Percentiles rank a stretch among this genome's conserved stretches.
These are phyloP conservation scores for Chrysolina haemoptera DNA, from an alignment of 2,888 invertebrate species.

Conservation along the genomic window DNA sequence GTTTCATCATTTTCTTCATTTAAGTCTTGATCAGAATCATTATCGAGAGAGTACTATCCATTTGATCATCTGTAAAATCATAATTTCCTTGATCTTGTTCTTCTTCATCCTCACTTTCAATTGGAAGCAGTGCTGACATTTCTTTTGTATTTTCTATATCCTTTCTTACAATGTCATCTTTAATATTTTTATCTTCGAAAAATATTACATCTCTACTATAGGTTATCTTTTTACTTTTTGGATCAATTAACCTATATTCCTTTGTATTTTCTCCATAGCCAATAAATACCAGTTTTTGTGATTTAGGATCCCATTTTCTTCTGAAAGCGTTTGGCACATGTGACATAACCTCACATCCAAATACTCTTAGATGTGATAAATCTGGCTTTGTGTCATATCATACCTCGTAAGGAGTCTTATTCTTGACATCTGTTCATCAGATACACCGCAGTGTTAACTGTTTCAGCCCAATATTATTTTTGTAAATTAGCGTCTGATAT, in stretches of 20 bases:
- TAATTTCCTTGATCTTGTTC: neutral
- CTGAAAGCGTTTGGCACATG: too few species aligned
- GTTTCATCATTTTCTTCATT: neutral
- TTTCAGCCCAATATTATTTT: too few species aligned
- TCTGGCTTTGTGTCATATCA: too few species aligned
- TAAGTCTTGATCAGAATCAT: neutral
- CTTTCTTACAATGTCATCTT: neutral
- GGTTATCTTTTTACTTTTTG: conserved; percentile 6
- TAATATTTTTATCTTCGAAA: neutral
- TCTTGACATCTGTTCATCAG: too few species aligned
- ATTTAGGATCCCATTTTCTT: too few species aligned
- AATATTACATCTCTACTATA: conserved; percentile 11
- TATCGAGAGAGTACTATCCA: neutral
- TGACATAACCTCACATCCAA: too few species aligned
- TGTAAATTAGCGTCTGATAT: too few species aligned
- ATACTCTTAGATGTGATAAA: too few species aligned
- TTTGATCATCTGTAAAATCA: neutral
- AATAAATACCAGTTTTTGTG: conserved; percentile 1
- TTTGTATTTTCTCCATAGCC: neutral
- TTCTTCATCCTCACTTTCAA: neutral
- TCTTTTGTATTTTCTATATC: neutral
- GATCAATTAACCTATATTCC: neutral
- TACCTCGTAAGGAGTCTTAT: too few species aligned
- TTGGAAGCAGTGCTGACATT: neutral
- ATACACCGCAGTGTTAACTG: too few species aligned